Evolutionary conservation across 2,113 vertebrate species (phyloP), one percentile per base, ranked within the genome.

Genomic region (Lepisosteus osseus): DNA sequence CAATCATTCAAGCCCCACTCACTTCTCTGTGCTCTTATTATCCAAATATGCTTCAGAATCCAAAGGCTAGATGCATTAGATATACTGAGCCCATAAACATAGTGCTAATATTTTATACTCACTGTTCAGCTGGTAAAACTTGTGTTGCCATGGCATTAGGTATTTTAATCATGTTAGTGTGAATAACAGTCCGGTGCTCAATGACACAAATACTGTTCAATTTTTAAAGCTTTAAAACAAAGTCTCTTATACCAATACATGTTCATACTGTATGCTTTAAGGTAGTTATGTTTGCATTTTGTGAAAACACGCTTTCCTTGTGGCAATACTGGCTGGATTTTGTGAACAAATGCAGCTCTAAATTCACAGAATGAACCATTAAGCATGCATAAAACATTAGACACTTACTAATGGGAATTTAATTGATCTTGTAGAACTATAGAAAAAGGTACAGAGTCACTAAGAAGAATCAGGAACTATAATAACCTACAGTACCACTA

Each of bases 71-170:
- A 70, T 45, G 14, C 68, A 56, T 61, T 70, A 44, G 61, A 44
- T 56, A 61, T 44, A 15, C 8, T 29, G 9, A 42, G 14, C 54
- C 29, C 67, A 42, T 42, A 44, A 69, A 61, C 54, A 59, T 4
- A 4, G 11, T 6, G 13, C 40, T 59, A 43, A 40, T 44, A 3
- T 59, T 57, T 69, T 64, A 11, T 17, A 15, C 29, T 42, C 42
- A 0, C 64, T 47, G 13, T 5, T 40, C 13, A 45, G 29, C 61
- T 3, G 13, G 13, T 3, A 64, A 63, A 61, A 67, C 17, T 76
- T 29, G 68, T 17, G 85, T 86, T 85, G 78, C 84, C 74, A 87
- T 87, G 83, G 85, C 74, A 67, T 80, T 68, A 3, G 17, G 71
- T 64, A 68, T 75, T 81, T 77, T 76, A 56, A 69, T 74, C 40